These are phyloP conservation scores for Manis javanica DNA, from an alignment of 2,797 vertebrate genomes.

Conservation along the genomic window DNA sequence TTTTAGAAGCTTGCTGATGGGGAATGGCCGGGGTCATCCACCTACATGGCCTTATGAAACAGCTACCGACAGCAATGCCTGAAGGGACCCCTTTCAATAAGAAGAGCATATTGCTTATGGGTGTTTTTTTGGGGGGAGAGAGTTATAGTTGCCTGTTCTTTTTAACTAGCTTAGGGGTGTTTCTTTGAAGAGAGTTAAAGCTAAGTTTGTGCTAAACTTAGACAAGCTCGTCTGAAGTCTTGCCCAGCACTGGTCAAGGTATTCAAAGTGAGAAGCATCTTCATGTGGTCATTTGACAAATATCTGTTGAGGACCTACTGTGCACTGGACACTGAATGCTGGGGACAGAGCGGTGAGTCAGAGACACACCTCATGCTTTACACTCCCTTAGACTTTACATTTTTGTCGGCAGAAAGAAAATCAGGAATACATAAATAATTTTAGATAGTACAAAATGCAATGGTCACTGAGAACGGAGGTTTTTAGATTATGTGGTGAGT, in stretches of 20 bases:
- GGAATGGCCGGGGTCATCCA: background rate
- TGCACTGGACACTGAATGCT: background rate
- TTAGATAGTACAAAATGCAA: background rate
- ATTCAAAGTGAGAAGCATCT: background rate
- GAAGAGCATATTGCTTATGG: background rate
- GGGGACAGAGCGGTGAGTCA: background rate
- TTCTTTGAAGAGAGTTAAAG: background rate
- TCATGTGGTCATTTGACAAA: background rate
- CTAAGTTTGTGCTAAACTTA: background rate
- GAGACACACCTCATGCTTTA: background rate
- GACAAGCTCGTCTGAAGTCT: background rate
- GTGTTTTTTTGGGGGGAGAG: background rate
- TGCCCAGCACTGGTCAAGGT: background rate
- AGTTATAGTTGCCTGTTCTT: background rate
- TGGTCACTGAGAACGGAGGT: background rate
- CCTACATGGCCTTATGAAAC: background rate
- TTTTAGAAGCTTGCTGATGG: conserved; percentile 59
- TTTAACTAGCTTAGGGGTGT: background rate
- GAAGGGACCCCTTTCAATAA: background rate
- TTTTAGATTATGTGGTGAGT: background rate
- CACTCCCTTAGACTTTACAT: background rate
- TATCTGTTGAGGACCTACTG: background rate
- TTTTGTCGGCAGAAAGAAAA: background rate
- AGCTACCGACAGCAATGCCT: background rate
- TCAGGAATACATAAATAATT: background rate